Evolutionary conservation across 2,113 vertebrate genomes (phyloP).

Genomic region (Bubo scandiacus): DNA sequence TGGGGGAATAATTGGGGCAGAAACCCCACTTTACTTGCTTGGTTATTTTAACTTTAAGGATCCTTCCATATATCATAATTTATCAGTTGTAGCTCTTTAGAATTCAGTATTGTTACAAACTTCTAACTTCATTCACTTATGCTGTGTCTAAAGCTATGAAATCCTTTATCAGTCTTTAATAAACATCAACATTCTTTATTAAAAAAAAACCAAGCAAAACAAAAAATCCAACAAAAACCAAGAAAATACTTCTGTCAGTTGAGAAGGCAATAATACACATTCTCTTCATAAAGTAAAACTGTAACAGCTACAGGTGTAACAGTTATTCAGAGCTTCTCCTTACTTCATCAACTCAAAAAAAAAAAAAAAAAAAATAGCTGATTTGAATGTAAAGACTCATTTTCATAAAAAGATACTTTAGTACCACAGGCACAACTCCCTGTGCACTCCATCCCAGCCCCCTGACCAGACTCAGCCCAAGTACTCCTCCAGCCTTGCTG

Average conservation of each 20-base stretch:
- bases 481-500: background rate
- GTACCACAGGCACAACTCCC: background rate
- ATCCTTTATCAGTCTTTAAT: background rate
- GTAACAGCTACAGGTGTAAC: background rate
- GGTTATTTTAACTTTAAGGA: background rate
- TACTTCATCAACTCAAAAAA: background rate
- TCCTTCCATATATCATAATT: background rate
- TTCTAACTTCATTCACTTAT: background rate
- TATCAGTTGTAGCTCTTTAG: background rate
- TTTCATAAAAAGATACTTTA: background rate
- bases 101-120: background rate
- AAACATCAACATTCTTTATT: background rate
- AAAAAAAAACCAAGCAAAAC: background rate
- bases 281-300: background rate
- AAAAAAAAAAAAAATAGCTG: too few relatives aligned
- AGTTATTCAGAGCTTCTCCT: background rate
- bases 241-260: background rate
- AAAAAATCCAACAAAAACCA: background rate
- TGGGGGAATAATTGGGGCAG: background rate
- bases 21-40: background rate
- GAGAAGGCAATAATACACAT: background rate
- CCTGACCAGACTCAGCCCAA: background rate
- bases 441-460: fast-evolving
- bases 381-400: background rate
- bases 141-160: background rate